Base-by-base conservation (phyloP, 2,797 vertebrate species). In the Phalloptychus januarius region DNA sequence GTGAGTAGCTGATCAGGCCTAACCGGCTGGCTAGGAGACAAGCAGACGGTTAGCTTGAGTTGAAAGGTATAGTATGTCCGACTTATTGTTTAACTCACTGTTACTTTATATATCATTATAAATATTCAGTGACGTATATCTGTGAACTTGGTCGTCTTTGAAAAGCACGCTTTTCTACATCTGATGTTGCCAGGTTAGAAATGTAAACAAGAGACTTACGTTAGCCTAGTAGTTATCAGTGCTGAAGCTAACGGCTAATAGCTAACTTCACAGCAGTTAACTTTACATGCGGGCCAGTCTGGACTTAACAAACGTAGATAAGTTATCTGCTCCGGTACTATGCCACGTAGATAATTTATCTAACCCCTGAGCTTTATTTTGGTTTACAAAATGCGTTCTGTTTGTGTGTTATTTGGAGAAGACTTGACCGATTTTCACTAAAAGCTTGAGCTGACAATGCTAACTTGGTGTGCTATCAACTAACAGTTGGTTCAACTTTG, bases 11-110 rank as follows among this genome's bases (percentile, higher is more conserved):
- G 70, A 74, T 83, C 83, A 93, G 95, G 96, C 95, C 95, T 90
- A 88, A 92, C 94, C 93, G 95, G 94, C 82, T 94, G 88, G 88
- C 89, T 93, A 86, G 85, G 48, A 88, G 89, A 92, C 92, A 94
- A 92, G 92, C 94, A 83, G 83, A 85, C 85, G 83, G 83, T 88
- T 76, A 89, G 90, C 84, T 65, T 79, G 91, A 94, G 93, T 93
- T 91, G 77, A 86, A 89, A 92, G 94, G 94, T 95, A 92, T 71
- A 82, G 56, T 89, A 40, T 74, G 67, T 73, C 44, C 65, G 74
- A 23, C n/a, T 74, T 23, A 33, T 76, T 2, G 5, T 54, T 67
- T 31, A 18, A 31, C 61, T 28, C 7, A 31, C 20, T 20, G 5
- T 0, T n/a, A n/a, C 28, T 20, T 70, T 45, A 20, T 16, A 54